Conservation (phyloP, 1,140 invertebrate genomes). For the Rhagoletis pomonella region DNA sequence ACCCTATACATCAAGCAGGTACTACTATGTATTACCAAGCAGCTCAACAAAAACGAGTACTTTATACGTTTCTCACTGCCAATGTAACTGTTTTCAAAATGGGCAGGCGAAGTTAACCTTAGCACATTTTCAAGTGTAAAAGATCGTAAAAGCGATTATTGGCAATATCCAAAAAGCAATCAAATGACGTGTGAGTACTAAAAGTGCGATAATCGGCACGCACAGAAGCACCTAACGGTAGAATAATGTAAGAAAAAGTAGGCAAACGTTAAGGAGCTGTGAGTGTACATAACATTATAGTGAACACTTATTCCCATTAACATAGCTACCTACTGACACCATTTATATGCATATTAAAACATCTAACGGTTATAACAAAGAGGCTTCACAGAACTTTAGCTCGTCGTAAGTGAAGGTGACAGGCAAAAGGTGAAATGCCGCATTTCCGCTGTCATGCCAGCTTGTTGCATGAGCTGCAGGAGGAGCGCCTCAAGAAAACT, state of each 20-base stretch:
- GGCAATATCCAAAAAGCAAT: background rate
- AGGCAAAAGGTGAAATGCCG: background rate
- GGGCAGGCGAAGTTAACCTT: background rate
- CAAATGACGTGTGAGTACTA: conserved; percentile 20
- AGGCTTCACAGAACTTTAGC: background rate
- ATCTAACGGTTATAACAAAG: background rate
- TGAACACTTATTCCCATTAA: conserved; percentile 19
- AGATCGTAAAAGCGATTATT: conserved; percentile 39
- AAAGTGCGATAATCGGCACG: conserved; percentile 51
- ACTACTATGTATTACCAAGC: background rate
- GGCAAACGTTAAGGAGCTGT: background rate
- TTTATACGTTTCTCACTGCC: background rate
- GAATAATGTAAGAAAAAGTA: background rate
- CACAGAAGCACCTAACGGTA: conserved; percentile 27
- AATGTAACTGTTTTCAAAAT: background rate
- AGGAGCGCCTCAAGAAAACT: conserved; percentile 24
- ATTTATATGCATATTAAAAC: conserved; percentile 48
- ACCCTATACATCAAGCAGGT: conserved; percentile 10
- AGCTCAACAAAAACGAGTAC: background rate
- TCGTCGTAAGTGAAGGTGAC: background rate
- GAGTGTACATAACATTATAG: background rate
- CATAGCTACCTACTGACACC: conserved; percentile 16
- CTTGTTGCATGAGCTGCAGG: conserved; percentile 41
- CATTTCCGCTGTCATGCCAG: conserved; percentile 49
- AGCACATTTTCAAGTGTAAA: background rate